Percentiles rank a stretch among this genome's conserved stretches.
Conservation (phyloP, 2,888 invertebrate species). For the Pilophorus perplexus region DNA sequence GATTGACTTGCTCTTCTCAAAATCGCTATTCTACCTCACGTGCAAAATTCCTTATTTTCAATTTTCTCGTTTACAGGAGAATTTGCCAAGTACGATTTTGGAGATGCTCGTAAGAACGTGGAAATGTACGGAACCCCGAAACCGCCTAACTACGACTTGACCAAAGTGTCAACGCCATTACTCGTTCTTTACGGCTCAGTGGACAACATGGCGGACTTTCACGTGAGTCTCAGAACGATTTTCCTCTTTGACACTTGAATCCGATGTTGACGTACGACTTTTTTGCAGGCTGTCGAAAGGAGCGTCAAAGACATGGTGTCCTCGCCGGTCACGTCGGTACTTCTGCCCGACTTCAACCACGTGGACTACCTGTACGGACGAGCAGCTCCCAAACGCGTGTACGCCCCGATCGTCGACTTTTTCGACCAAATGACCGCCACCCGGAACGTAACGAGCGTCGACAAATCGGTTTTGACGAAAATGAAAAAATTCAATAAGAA, state of each 20-base stretch:
- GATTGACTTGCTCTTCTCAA: not conserved
- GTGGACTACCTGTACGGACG: conserved; percentile 33
- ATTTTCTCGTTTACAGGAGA: conserved; percentile 20
- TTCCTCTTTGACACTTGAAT: too few species aligned
- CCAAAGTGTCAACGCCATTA: conserved; percentile 18
- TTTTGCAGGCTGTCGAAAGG: conserved; percentile 27
- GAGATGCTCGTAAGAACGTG: conserved; percentile 4
- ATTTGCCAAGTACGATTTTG: conserved; percentile 28
- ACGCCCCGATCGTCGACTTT: conserved; percentile 20
- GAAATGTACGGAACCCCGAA: conserved; percentile 15
- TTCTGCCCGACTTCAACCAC: conserved; percentile 28
- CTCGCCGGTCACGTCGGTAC: not conserved
- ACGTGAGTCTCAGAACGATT: not conserved
- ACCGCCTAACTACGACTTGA: conserved; percentile 30
- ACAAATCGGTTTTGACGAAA: not conserved
- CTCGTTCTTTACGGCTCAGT: conserved; percentile 25
- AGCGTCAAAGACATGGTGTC: conserved; percentile 30
- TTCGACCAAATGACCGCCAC: conserved; percentile 20
- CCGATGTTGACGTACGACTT: too few species aligned
- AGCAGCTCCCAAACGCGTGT: conserved; percentile 7
- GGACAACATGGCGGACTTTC: conserved; percentile 17
- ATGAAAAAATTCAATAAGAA: not conserved
- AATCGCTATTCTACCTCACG: not conserved
- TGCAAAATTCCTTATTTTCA: too few species aligned
- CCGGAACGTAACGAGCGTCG: not conserved